Conservation (phyloP, 2,888 invertebrate species). For the Altica lythri region DNA sequence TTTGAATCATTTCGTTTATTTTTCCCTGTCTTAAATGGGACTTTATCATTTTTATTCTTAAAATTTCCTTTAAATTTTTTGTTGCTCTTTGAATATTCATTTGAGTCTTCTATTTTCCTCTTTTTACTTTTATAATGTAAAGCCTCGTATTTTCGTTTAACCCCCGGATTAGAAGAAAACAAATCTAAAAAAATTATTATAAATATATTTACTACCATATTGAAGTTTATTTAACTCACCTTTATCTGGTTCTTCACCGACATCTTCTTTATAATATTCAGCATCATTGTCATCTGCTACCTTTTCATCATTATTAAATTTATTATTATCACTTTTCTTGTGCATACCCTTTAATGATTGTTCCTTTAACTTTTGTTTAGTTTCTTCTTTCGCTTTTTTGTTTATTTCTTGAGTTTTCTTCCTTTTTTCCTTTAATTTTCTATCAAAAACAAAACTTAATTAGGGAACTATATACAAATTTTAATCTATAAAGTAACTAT, state of each 20-base stretch:
- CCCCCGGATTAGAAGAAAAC: constrained; percentile 39
- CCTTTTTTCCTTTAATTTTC: constrained; percentile 76
- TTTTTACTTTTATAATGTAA: constrained; percentile 45
- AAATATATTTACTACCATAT: constrained; percentile 5
- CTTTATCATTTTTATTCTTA: constrained; percentile 19
- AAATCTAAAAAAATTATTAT: constrained; percentile 43
- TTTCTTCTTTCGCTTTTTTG: constrained; percentile 67
- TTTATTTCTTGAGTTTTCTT: constrained; percentile 77
- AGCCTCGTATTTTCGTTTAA: constrained; percentile 32
- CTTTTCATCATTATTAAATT: constrained; percentile 60
- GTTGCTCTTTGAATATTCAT: constrained; percentile 13
- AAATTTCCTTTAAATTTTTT: too few relatives aligned
- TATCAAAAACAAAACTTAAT: constrained; percentile 43
- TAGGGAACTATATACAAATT: too few relatives aligned
- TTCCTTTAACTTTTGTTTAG: constrained; percentile 68
- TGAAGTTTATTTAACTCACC: constrained; percentile 57
- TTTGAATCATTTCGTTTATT: constrained; percentile 40
- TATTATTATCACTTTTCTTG: constrained; percentile 57
- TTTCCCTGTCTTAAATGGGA: constrained; percentile 29
- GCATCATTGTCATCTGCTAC: constrained; percentile 72
- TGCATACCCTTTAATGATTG: constrained; percentile 72
- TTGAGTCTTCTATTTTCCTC: constrained; percentile 35
- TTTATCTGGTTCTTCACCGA: constrained; percentile 86
- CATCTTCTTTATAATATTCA: constrained; percentile 83
- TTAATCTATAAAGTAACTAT: too few relatives aligned